Evolutionary conservation across 2,888 invertebrate species (phyloP), one percentile per base, ranked within the genome.

Genomic region (Amiota minor): DNA sequence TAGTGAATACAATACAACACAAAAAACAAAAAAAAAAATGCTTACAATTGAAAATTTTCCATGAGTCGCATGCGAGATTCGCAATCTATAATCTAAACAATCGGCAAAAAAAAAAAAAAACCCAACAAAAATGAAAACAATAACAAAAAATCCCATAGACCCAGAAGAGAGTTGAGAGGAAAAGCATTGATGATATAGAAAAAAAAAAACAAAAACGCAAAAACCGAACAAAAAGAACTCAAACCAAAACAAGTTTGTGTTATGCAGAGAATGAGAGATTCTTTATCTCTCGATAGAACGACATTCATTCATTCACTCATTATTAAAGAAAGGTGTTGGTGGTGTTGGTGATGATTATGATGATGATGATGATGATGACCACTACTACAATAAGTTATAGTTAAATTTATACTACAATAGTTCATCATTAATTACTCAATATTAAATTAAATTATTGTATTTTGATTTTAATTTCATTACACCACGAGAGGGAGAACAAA

Each of bases 11-110:
- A 3, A 23, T 23, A 23, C 23, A 23, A 23, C 1, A 35, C 6
- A 35, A 6, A 6, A 35, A 35, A 35, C 35, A 35, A 8, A 23
- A 3, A 35, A 35, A 35, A 35, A 59, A 59, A 59, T 47, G 49
- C 65, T 45, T 46, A 76, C 76, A 72, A 72, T 83, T 78, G 85
- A 82, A 83, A 83, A 85, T 83, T 85, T 83, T 83, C 85, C 85
- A 85, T 78, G 76, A 83, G 81, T 75, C 80, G 78, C 68, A 73
- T 75, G 80, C 80, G 81, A 79, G 80, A 80, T 75, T 68, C n/a
- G 67, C 67, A 68, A 68, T n/a, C 67, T 71, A 64, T 71, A 81
- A 80, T 74, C 79, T 76, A 79, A 76, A 76, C 74, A 72, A 76
- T 74, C 72, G 72, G 74, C 50, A 68, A 72, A 61, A 67, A 76